Base-by-base conservation (phyloP, 2,797 vertebrate species). In the Gobio occitaniae region DNA sequence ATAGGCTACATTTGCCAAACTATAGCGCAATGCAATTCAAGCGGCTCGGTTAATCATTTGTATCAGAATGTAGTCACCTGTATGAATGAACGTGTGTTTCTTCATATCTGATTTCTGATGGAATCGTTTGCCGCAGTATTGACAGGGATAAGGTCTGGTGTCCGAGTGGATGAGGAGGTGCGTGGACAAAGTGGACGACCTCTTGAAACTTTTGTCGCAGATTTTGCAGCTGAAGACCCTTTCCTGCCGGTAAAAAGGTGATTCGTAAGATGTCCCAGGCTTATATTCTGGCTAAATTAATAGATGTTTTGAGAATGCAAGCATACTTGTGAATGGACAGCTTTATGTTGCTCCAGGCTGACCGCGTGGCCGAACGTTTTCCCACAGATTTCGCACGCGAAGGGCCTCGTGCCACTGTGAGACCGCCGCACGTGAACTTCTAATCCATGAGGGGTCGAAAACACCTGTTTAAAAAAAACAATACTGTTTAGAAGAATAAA, bases 101-200 rank as follows among this genome's bases (percentile, higher is more conserved):
- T 99, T 99, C 98, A 99, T 99, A 91, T 99, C 98, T 3, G 98
- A 99, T 92, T 99, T 99, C 96, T 99, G 98, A 87, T 99, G 98
- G 92, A 99, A 99, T 87, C 98, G 95, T 92, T 99, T 99, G 84
- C 98, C 98, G 86, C 98, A 99, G 94, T 96, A 99, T 93, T 98
- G 97, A 87, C 98, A 99, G 0, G 98, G 97, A 87, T 99, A 99
- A 2, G 98, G 98, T 84, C 98, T 94, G 0, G 98, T 99, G 94
- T 99, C 98, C 0, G 98, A 99, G 91, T 99, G 98, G 91, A 99
- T 99, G 71, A 99, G 97, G 84, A 99, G 94, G 88, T 99, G 98
- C 0, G 98, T 99, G 36, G 98, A 99, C 84, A 99, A 91, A 0
- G 98, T 99, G 52, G 98, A 99, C 1, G 98, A 99, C 65, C 98